Percentiles rank a stretch among this genome's conserved stretches.
Conservation (phyloP, 2,888 invertebrate genomes). For the Yponomeuta plumbellus region DNA sequence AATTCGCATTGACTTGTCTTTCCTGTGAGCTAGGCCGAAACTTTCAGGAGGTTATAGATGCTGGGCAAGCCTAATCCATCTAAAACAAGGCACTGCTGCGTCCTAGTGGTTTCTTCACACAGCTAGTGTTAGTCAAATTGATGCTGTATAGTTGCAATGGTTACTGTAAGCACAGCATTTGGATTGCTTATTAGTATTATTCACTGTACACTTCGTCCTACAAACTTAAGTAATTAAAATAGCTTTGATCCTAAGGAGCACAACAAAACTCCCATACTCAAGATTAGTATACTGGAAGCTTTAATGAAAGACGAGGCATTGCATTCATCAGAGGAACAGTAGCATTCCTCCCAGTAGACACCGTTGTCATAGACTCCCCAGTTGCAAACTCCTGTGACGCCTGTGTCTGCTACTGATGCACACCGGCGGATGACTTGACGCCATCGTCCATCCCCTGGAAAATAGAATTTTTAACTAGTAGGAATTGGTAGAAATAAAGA, state of each 20-base stretch:
- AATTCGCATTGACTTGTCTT: no score
- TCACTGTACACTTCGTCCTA: not conserved
- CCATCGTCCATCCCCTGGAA: slow-evolving; percentile 95
- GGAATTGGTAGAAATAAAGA: no score
- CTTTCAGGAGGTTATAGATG: no score
- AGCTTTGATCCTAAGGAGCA: not conserved
- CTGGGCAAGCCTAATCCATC: no score
- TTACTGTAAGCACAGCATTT: no score
- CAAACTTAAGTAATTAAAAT: not conserved
- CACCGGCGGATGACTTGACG: slow-evolving; percentile 92
- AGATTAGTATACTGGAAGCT: not conserved
- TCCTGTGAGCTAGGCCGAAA: no score
- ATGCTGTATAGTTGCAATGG: no score
- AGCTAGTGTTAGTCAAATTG: no score
- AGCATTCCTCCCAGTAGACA: slow-evolving; percentile 97
- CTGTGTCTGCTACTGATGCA: slow-evolving; percentile 92
- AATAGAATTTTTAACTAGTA: not conserved
- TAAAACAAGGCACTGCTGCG: no score
- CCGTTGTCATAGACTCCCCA: slow-evolving; percentile 97
- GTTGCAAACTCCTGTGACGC: slow-evolving; percentile 96
- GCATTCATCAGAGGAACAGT: slow-evolving; percentile 94
- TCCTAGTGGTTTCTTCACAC: no score
- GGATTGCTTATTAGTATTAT: no score
- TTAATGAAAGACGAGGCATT: slow-evolving; percentile 67
- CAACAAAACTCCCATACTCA: not conserved